These are phyloP conservation scores for Paralichthys olivaceus DNA, from an alignment of 2,113 vertebrate genomes.

Conservation along the genomic window DNA sequence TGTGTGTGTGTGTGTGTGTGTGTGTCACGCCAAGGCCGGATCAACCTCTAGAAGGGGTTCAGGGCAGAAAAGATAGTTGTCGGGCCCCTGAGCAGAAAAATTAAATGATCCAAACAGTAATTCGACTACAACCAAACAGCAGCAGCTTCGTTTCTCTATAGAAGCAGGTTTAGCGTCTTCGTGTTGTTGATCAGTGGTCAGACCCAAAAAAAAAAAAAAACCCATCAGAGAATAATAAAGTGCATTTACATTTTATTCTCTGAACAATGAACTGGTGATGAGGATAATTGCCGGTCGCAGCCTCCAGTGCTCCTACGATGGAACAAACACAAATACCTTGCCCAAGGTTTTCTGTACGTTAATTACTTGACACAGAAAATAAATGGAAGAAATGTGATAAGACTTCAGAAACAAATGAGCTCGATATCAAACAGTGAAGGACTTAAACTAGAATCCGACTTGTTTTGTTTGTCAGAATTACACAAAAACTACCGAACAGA, in stretches of 20 bases:
- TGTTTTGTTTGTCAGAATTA: no score
- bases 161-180: no score
- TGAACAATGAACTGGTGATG: not conserved
- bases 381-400: not conserved
- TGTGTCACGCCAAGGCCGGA: not conserved
- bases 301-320: not conserved
- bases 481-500: no score
- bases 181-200: no score
- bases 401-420: not conserved
- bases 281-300: not conserved
- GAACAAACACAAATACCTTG: not conserved
- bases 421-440: not conserved
- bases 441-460: not conserved
- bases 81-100: not conserved
- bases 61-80: not conserved
- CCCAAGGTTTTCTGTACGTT: not conserved
- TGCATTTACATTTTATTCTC: not conserved
- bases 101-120: not conserved
- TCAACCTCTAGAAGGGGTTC: not conserved
- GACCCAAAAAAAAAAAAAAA: no score
- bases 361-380: not conserved
- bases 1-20: constrained; percentile 13
- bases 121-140: no score
- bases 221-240: no score
- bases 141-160: no score